phyloP scores from a whole-genome alignment of 1,140 invertebrate genomes.

The Lordiphosa clarofinis region DNA sequence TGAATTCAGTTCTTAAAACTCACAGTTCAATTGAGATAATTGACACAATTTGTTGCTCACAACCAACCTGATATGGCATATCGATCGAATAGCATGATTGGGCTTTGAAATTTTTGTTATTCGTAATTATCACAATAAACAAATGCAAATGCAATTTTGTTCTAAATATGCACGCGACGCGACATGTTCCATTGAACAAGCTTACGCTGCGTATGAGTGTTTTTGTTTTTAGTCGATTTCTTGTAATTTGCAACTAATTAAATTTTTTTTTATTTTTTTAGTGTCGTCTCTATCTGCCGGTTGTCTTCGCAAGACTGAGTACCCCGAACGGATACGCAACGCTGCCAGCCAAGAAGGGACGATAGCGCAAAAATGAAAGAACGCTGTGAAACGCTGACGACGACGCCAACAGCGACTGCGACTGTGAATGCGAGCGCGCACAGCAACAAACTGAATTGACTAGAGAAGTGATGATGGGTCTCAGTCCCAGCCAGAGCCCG shows the following conservation, averaged over 20 bases:
- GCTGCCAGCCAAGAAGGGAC: constrained; percentile 43
- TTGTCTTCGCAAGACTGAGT: constrained; percentile 76
- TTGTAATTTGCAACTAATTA: constrained; percentile 13
- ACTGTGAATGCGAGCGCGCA: constrained; percentile 56
- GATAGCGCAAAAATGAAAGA: constrained; percentile 53
- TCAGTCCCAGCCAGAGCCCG: constrained; percentile 10
- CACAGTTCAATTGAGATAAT: constrained; percentile 9
- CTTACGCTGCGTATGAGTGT: constrained; percentile 25
- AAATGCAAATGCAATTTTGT: constrained; percentile 18
- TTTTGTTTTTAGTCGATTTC: constrained; percentile 1
- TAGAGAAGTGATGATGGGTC: constrained; percentile 32
- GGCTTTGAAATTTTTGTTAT: constrained; percentile 22
- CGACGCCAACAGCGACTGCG: constrained; percentile 28
- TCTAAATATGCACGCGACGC: constrained; percentile 35
- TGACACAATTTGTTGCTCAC: constrained; percentile 4
- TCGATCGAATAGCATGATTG: constrained; percentile 73
- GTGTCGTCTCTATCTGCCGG: constrained; percentile 78
- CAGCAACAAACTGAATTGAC: constrained; percentile 61
- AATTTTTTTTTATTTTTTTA: constrained; percentile 12
- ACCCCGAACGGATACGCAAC: constrained; percentile 58
- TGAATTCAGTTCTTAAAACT: too few species aligned
- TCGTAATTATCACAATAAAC: constrained; percentile 57
- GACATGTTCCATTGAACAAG: constrained; percentile 37
- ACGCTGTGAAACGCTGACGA: constrained; percentile 17
- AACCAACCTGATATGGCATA: constrained; percentile 76